Percentiles rank a stretch among this genome's conserved stretches.
phyloP scores from a whole-genome alignment of 2,113 vertebrate genomes.

The Pomatostomus ruficeps region DNA sequence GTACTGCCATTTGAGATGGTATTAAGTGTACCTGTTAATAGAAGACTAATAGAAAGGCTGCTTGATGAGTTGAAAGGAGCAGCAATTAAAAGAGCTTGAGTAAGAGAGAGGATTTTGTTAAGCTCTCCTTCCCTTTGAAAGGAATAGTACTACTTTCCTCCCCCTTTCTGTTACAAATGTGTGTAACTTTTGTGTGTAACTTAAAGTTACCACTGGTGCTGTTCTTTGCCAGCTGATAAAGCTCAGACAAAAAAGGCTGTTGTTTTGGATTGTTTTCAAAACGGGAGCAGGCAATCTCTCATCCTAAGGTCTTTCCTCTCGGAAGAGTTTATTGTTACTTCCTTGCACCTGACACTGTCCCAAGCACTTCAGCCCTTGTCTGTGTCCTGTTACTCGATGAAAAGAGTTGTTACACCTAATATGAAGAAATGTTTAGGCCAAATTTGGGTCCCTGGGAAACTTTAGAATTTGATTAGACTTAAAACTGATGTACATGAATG shows the following conservation, averaged over 20 bases:
- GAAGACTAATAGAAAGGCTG: neutral
- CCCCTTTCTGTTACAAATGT: neutral
- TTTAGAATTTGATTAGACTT: neutral
- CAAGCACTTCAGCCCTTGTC: neutral
- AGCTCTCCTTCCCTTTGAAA: neutral
- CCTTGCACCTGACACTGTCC: neutral
- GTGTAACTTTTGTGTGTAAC: slow-evolving; percentile 3
- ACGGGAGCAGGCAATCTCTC: neutral
- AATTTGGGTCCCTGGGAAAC: neutral
- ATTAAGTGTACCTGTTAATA: neutral
- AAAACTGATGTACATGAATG: neutral
- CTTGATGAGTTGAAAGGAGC: neutral
- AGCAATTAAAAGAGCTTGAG: neutral
- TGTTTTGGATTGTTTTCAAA: slow-evolving; percentile 31
- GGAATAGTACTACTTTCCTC: neutral
- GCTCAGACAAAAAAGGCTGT: neutral
- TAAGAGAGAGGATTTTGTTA: neutral
- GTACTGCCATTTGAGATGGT: neutral
- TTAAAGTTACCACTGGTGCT: neutral
- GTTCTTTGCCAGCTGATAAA: slow-evolving; percentile 32
- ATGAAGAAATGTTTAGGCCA: neutral
- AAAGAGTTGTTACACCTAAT: neutral
- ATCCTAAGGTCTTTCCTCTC: neutral
- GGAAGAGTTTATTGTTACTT: neutral
- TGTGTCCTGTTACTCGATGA: neutral